phyloP scores from a whole-genome alignment of 2,113 vertebrate species.

The Calidris pugnax region DNA sequence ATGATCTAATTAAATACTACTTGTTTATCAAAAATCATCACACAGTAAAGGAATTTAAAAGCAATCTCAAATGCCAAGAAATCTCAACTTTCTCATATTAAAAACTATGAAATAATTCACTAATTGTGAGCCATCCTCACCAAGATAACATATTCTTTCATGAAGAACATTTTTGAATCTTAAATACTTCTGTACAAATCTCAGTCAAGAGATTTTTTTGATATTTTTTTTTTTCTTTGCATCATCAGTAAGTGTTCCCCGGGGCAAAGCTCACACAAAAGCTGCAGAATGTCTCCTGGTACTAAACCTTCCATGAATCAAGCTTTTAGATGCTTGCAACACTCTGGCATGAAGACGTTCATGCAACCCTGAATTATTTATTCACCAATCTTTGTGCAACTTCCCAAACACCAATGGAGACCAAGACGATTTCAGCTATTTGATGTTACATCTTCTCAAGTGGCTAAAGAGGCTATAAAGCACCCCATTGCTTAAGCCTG shows the following conservation, averaged over 20 bases:
- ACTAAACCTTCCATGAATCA: constrained; percentile 56
- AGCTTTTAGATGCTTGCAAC: constrained; percentile 74
- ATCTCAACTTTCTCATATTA: neutral
- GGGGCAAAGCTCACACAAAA: constrained; percentile 34
- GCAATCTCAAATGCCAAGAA: neutral
- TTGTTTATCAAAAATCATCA: neutral
- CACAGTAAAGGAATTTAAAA: neutral
- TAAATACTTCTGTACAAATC: constrained; percentile 9
- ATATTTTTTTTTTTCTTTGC: neutral
- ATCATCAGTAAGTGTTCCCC: constrained; percentile 65
- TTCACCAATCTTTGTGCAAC: constrained; percentile 73
- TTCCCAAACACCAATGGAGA: constrained; percentile 69
- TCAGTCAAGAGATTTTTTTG: neutral
- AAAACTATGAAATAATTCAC: neutral
- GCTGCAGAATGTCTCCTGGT: constrained; percentile 51
- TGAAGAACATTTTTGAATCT: neutral
- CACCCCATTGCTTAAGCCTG: constrained; percentile 83
- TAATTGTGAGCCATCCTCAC: neutral
- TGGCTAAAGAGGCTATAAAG: constrained; percentile 84
- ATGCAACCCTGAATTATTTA: constrained; percentile 81
- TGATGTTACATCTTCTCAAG: constrained; percentile 84
- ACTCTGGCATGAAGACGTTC: constrained; percentile 62
- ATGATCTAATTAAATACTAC: neutral
- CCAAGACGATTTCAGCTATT: constrained; percentile 75
- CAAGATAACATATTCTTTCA: constrained; percentile 12